Evolutionary conservation across 2,113 vertebrate genomes (phyloP).

Genomic region (Centrocercus urophasianus): DNA sequence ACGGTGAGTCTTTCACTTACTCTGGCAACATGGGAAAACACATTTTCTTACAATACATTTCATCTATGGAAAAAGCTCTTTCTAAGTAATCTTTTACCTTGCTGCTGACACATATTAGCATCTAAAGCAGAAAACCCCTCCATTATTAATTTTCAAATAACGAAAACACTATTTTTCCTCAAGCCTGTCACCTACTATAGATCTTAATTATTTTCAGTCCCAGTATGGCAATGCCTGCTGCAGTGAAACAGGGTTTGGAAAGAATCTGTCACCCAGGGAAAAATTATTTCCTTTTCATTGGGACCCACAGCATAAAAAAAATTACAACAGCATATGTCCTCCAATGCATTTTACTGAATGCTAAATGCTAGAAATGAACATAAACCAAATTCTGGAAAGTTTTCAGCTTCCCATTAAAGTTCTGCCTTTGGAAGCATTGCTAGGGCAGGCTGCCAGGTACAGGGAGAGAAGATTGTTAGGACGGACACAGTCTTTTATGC

Average conservation of each 20-base stretch:
- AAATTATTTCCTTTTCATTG: constrained; percentile 32
- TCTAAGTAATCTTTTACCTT: not conserved
- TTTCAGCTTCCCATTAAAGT: constrained; percentile 40
- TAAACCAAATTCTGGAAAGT: constrained; percentile 1
- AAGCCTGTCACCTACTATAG: not conserved
- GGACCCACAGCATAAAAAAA: constrained; percentile 25
- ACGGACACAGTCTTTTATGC: not conserved
- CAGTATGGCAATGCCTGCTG: not conserved
- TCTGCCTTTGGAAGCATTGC: constrained; percentile 45
- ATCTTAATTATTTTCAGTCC: constrained; percentile 15
- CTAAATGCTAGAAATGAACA: constrained; percentile 22
- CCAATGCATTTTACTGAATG: constrained; percentile 1
- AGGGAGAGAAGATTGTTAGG: not conserved
- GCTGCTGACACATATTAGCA: constrained; percentile 14
- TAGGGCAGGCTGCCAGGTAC: constrained; percentile 22
- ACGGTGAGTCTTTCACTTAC: not conserved
- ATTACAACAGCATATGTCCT: constrained; percentile 29
- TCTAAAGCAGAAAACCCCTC: constrained; percentile 11
- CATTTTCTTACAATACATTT: not conserved
- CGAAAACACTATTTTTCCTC: constrained; percentile 5
- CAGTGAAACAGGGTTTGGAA: constrained; percentile 5
- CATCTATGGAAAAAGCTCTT: not conserved
- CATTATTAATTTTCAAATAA: constrained; percentile 45
- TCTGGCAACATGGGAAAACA: not conserved
- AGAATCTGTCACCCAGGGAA: not conserved